Percentiles rank a stretch among this genome's conserved stretches.
Conservation (phyloP, 1,140 invertebrate species). For the Pararge aegeria region DNA sequence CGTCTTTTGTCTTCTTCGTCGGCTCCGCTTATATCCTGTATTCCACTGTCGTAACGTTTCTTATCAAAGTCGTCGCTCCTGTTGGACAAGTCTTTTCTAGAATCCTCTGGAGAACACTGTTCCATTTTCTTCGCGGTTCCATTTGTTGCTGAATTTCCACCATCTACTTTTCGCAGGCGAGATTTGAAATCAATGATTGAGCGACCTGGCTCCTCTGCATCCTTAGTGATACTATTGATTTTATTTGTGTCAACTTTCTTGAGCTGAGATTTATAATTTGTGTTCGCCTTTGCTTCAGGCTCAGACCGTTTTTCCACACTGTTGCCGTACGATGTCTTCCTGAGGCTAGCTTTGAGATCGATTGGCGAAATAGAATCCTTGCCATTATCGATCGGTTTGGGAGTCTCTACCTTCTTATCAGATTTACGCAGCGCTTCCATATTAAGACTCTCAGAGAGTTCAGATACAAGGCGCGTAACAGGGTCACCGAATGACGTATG, state of each 20-base stretch:
- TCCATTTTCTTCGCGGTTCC: conserved; percentile 72
- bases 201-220: conserved; percentile 77
- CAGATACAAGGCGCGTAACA: conserved; percentile 88
- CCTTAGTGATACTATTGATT: conserved; percentile 71
- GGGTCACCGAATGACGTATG: conserved; percentile 82
- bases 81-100: conserved; percentile 42
- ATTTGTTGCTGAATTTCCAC: conserved; percentile 55
- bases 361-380: conserved; percentile 69
- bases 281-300: conserved; percentile 54
- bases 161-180: conserved; percentile 90
- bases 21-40: conserved; percentile 75
- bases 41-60: conserved; percentile 79
- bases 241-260: conserved; percentile 85
- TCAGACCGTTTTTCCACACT: conserved; percentile 51
- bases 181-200: conserved; percentile 92
- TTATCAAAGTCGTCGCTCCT: conserved; percentile 68
- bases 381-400: conserved; percentile 38
- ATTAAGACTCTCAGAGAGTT: conserved; percentile 84
- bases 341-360: conserved; percentile 78
- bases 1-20: conserved; percentile 93
- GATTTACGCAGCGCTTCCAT: conserved; percentile 67
- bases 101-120: conserved; percentile 70
- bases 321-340: conserved; percentile 66
- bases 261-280: conserved; percentile 82
- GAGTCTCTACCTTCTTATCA: conserved; percentile 40